Percentiles rank a stretch among this genome's conserved stretches.
Evolutionary conservation across 2,888 invertebrate species (phyloP).

Genomic region (Alloscopus bannaensis): DNA sequence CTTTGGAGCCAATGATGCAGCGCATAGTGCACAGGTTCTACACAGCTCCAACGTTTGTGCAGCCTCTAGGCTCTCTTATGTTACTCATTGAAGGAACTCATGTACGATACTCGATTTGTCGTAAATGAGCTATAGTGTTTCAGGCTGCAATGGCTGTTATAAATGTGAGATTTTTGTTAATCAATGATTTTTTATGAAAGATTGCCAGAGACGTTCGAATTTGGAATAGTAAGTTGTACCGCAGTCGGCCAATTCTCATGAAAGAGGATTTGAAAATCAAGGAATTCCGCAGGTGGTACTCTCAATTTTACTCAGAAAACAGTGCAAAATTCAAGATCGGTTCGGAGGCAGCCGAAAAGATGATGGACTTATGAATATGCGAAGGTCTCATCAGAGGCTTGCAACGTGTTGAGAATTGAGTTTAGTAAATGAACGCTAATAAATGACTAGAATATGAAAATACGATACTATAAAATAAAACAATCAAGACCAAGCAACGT

Average conservation of each 20-base stretch:
- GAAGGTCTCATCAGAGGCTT: no score
- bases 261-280: slow-evolving; percentile 85
- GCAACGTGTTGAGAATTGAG: no score
- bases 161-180: neutral
- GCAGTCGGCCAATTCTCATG: slow-evolving; percentile 83
- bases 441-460: no score
- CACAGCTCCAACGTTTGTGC: slow-evolving; percentile 79
- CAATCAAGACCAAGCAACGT: no score
- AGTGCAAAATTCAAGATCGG: slow-evolving; percentile 79
- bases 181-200: slow-evolving; percentile 76
- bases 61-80: slow-evolving; percentile 81
- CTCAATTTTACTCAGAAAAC: slow-evolving; percentile 88
- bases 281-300: slow-evolving; percentile 87
- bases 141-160: no score
- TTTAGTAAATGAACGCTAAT: no score
- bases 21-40: slow-evolving; percentile 87
- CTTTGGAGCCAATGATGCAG: slow-evolving; percentile 85
- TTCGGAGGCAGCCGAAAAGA: no score
- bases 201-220: slow-evolving; percentile 89
- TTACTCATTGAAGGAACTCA: slow-evolving; percentile 83
- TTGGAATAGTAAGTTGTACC: slow-evolving; percentile 90
- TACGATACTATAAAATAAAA: no score
- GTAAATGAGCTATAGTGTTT: no score
- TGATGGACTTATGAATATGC: no score
- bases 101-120: slow-evolving; percentile 76